Evolutionary conservation across 1,140 invertebrate species (phyloP), one percentile per base, ranked within the genome.

Genomic region (Zelostemma sp.): DNA sequence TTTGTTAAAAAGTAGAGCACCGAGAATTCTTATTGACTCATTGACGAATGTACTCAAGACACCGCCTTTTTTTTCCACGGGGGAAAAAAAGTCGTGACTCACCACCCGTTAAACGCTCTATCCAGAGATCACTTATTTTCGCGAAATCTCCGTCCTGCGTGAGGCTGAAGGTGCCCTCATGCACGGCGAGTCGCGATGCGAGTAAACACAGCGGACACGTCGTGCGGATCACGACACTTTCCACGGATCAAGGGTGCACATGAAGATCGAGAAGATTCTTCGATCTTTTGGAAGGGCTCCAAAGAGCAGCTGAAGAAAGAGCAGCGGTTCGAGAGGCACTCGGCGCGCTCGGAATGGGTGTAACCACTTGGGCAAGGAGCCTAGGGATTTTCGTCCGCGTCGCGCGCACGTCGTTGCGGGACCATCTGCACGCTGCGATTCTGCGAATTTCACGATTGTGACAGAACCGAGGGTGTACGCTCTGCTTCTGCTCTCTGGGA

Each of bases 381-480:
- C 56, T 63, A 67, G 45, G 58, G 59, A 58, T 62, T 62, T 59
- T 56, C 49, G 31, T 35, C 46, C 60, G 19, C 17, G 33, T 45
- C 38, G 62, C 16, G 59, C 25, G 38, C 28, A 35, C 48, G 48
- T 50, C 25, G 28, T 43, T 43, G 41, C 41, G 5, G 16, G 16
- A 19, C 16, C 43, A 76, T 62, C 77, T 78, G 68, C 56, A 75
- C 65, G 63, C 68, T 74, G 78, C 80, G 80, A 82, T 80, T 80
- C 80, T 79, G 78, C 74, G 80, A 82, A 79, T 83, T 77, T 67
- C 21, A 55, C 61, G 53, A 61, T 55, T 60, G 64, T 64, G 71
- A 61, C 66, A 62, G 65, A 51, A 60, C 71, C 68, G 71, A 68
- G 69, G 64, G 61, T 64, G 62, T 72, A 68, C 74, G 68, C 72